Base-by-base conservation (phyloP, 2,113 vertebrate species). In the Anolis carolinensis region DNA sequence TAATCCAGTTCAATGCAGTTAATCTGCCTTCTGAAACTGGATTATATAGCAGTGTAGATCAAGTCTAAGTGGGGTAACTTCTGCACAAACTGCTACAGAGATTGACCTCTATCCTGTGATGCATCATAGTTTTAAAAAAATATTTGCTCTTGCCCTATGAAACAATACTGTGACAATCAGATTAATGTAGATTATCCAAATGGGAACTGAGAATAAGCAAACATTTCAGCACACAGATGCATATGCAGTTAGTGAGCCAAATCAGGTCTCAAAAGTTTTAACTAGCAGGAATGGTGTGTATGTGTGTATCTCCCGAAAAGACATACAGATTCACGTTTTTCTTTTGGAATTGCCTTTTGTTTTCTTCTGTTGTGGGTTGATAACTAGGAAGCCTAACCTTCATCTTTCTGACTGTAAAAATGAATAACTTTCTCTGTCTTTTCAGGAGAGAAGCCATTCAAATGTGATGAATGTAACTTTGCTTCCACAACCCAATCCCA, bases 401-500 rank as follows among this genome's bases (percentile, higher is more conserved):
- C 93, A 63, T 86, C 91, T 73, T 55, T 94, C 59, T 75, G 21
- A 90, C 34, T 81, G 8, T 75, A 75, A 86, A 86, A 81, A 52
- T 4, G 39, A 86, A 65, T 81, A 55, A 20, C 21, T 81, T 74
- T 67, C 71, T 74, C 34, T 86, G 71, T 75, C 4, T 94, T 44
- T 93, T 72, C 96, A 99, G 98, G 98, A 92, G 99, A 99, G 93
- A 98, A 98, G 74, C 99, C 99, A 32, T 99, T 99, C 96, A 98
- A 97, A 92, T 99, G 99, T 92, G 97, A 98, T 89, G 97, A 99
- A 89, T 99, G 99, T 93, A 98, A 96, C 96, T 99, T 99, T 5
- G 99, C 99, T 87, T 99, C 98, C 68, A 99, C 99, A 83, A 99
- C 99, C 0, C 99, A 99, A 86, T 99, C 99, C 1, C 99, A 99